Evolutionary conservation across 1,140 invertebrate species (phyloP).

Genomic region (Mylabris phalerata): DNA sequence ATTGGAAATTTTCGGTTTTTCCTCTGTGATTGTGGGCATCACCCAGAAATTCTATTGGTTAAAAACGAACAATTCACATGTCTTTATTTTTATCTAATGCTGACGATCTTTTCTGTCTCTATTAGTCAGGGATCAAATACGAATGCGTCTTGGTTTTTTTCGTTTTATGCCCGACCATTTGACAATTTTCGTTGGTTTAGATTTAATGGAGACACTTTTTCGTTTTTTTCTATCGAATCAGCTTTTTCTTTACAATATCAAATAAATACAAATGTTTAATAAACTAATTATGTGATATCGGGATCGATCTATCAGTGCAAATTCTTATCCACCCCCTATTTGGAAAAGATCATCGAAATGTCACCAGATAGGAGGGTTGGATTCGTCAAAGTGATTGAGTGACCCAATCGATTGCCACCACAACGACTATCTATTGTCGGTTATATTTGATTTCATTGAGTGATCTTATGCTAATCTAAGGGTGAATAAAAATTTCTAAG

Average conservation of each 20-base stretch:
- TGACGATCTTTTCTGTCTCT: conserved; percentile 5
- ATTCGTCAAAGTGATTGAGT: conserved; percentile 4
- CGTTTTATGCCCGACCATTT: conserved; percentile 9
- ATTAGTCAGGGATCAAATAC: too few species aligned
- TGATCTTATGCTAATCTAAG: conserved; percentile 9
- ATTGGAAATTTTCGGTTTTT: conserved; percentile 27
- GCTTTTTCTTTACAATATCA: too few species aligned
- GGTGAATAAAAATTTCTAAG: neutral
- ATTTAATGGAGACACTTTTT: neutral
- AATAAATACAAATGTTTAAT: too few species aligned
- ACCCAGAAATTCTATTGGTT: conserved; percentile 15
- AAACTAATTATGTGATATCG: too few species aligned
- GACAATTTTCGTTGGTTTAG: neutral
- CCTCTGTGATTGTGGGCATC: conserved; percentile 4
- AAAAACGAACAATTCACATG: conserved; percentile 11
- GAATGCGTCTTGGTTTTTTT: too few species aligned
- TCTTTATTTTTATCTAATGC: conserved; percentile 14
- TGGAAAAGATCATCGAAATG: conserved; percentile 1
- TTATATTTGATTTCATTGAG: conserved; percentile 12
- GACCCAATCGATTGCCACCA: conserved; percentile 4
- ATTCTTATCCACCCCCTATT: neutral
- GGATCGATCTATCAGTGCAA: too few species aligned
- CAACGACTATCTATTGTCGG: neutral
- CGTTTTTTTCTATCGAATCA: too few species aligned
- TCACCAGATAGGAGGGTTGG: neutral